These are phyloP conservation scores for Digitonthophagus gazella DNA, from an alignment of 2,888 invertebrate genomes.

Conservation along the genomic window DNA sequence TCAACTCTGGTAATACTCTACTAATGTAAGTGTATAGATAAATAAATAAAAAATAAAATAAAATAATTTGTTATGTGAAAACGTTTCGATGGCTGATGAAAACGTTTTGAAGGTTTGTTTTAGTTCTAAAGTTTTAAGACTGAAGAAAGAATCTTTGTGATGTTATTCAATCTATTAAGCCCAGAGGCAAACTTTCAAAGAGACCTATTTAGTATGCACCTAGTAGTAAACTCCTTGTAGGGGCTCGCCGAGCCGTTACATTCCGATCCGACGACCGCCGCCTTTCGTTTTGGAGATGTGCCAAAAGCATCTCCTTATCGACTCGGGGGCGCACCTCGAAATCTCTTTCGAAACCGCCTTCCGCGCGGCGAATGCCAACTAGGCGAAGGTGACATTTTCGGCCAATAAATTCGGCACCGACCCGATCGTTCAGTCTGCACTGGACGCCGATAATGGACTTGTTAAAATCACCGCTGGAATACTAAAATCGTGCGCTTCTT, in stretches of 20 bases:
- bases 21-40: too few species aligned
- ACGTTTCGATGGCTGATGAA: too few species aligned
- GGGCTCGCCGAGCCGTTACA: constrained; percentile 30
- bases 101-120: too few species aligned
- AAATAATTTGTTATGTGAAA: too few species aligned
- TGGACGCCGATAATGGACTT: too few species aligned
- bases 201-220: constrained; percentile 39
- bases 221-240: constrained; percentile 35
- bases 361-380: constrained; percentile 1
- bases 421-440: too few species aligned
- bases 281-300: constrained; percentile 40
- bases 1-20: too few species aligned
- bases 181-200: constrained; percentile 26
- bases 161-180: background rate
- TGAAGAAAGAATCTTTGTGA: too few species aligned
- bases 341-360: background rate
- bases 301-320: constrained; percentile 37
- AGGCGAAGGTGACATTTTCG: constrained; percentile 9
- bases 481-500: too few species aligned
- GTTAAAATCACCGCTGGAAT: too few species aligned
- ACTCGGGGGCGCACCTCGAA: constrained; percentile 1
- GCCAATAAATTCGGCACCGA: constrained; percentile 9
- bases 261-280: constrained; percentile 32
- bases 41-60: too few species aligned
- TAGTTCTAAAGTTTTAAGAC: too few species aligned